Conservation (phyloP, 2,888 invertebrate species). For the Sceliomorpha sp. region DNA sequence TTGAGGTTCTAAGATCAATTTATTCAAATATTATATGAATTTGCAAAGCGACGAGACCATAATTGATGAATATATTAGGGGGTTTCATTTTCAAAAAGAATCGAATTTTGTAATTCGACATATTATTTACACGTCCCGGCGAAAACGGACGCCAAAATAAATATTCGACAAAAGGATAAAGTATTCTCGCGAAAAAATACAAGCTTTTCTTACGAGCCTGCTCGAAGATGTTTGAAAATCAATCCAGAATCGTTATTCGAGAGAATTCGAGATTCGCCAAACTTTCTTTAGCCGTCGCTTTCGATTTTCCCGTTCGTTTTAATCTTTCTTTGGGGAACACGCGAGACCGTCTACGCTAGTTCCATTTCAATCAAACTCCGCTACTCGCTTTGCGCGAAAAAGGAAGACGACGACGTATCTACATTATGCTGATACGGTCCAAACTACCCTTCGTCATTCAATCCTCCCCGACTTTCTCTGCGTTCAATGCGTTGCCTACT, state of each 20-base stretch:
- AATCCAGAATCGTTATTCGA: slow-evolving; percentile 56
- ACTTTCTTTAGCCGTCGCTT: slow-evolving; percentile 68
- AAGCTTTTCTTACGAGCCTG: slow-evolving; percentile 38
- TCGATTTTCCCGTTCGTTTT: slow-evolving; percentile 68
- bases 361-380: slow-evolving; percentile 73
- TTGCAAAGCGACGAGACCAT: too few relatives aligned
- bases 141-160: too few relatives aligned
- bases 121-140: too few relatives aligned
- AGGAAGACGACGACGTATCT: slow-evolving; percentile 69
- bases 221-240: slow-evolving; percentile 45
- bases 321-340: slow-evolving; percentile 75
- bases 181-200: slow-evolving; percentile 40
- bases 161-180: too few relatives aligned
- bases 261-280: slow-evolving; percentile 61
- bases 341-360: slow-evolving; percentile 71
- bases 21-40: too few relatives aligned
- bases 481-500: too few relatives aligned
- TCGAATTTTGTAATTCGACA: too few relatives aligned
- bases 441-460: slow-evolving; percentile 60
- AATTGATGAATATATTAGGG: too few relatives aligned
- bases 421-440: slow-evolving; percentile 74
- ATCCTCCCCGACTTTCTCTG: too few relatives aligned
- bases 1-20: too few relatives aligned
- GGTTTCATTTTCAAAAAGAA: too few relatives aligned
- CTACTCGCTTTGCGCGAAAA: slow-evolving; percentile 58